phyloP scores from a whole-genome alignment of 2,888 invertebrate species.

The Rhaphigaster nebulosa region DNA sequence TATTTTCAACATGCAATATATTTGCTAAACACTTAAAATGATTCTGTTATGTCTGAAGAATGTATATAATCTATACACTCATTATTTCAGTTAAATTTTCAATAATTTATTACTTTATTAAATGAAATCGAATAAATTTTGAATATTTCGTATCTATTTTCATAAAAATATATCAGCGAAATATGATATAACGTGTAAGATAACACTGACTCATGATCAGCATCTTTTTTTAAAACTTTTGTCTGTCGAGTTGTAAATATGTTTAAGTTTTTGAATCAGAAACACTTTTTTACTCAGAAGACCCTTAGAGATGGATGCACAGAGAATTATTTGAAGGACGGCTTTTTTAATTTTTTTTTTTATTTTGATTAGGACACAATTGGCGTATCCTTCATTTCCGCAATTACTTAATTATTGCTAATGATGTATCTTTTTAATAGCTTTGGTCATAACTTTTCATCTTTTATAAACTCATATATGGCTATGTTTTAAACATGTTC shows the following conservation, averaged over 20 bases:
- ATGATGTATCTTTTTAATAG: constrained; percentile 13
- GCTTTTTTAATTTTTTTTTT: neutral
- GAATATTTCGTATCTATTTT: too few species aligned
- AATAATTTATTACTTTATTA: too few species aligned
- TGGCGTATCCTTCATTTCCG: constrained; percentile 39
- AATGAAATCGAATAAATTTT: too few species aligned
- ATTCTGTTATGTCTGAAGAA: neutral
- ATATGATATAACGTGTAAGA: too few species aligned
- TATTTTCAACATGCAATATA: too few species aligned
- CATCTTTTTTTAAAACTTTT: too few species aligned
- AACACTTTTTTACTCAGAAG: neutral
- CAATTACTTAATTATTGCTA: constrained; percentile 21
- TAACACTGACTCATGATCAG: too few species aligned
- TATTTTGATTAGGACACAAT: neutral
- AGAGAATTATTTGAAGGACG: neutral
- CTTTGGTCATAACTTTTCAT: neutral
- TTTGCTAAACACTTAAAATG: neutral
- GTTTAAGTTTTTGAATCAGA: neutral
- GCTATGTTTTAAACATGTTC: neutral
- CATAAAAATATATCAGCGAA: too few species aligned
- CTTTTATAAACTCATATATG: neutral
- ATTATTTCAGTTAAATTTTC: neutral
- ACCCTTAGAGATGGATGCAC: neutral
- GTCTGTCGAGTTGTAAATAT: neutral
- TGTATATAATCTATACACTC: neutral